These are phyloP conservation scores for Phortica okadai DNA, from an alignment of 2,888 invertebrate species.

Conservation along the genomic window DNA sequence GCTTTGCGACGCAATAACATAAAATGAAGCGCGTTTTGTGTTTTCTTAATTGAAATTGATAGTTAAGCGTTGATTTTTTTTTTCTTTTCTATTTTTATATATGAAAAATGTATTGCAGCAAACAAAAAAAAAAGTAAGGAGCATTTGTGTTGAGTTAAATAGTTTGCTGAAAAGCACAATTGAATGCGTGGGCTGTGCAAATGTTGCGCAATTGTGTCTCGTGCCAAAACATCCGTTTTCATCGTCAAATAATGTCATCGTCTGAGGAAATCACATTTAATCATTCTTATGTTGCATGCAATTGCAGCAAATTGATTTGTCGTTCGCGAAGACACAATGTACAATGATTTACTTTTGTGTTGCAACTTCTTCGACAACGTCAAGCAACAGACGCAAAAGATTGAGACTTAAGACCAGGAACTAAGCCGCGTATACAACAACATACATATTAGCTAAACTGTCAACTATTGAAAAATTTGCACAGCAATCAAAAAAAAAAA, in stretches of 20 bases:
- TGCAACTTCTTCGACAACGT: background rate
- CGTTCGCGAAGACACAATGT: background rate
- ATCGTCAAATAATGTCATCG: slow-evolving; percentile 45
- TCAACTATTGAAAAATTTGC: slow-evolving; percentile 34
- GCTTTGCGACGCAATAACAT: slow-evolving; percentile 41
- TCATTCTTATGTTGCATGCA: slow-evolving; percentile 41
- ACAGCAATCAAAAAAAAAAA: slow-evolving; percentile 21
- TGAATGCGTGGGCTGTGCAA: slow-evolving; percentile 5
- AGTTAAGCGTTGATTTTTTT: slow-evolving; percentile 24
- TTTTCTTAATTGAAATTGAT: slow-evolving; percentile 62
- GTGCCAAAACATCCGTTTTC: slow-evolving; percentile 46
- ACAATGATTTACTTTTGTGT: background rate
- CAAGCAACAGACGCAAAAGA: background rate
- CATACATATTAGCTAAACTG: too few relatives aligned
- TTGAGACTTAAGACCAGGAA: too few relatives aligned
- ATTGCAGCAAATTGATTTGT: slow-evolving; percentile 40
- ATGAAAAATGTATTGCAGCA: too few relatives aligned
- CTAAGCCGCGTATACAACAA: too few relatives aligned
- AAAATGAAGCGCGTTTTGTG: slow-evolving; percentile 12
- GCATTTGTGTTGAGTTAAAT: background rate
- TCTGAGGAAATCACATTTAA: slow-evolving; percentile 65
- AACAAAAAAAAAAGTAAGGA: too few relatives aligned
- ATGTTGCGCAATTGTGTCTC: slow-evolving; percentile 44
- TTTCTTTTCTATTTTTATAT: background rate
- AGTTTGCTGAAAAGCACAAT: background rate